Evolutionary conservation across 2,888 invertebrate genomes (phyloP), one percentile per base, ranked within the genome.

Genomic region (Chrysotoxum bicinctum): DNA sequence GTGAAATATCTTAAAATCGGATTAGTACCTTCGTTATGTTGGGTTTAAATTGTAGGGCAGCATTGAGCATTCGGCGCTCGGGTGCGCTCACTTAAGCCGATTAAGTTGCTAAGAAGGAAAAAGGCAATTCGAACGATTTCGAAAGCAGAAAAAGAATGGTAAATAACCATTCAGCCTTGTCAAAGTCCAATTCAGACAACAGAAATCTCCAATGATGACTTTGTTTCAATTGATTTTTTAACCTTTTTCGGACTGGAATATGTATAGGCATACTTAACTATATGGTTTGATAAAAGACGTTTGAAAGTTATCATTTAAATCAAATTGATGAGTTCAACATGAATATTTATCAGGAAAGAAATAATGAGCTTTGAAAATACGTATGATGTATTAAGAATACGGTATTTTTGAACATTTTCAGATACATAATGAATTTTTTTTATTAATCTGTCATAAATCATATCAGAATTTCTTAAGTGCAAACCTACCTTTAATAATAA

Each of bases 11-110:
- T 72, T 54, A 32, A 78, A 83, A 78, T 60, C 82, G 77, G 82
- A 83, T 83, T 83, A 78, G 70, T 81, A 62, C 75, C 80, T 62
- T 48, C 60, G 75, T 52, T 69, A 50, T 76, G 66, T 62, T 52
- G 30, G 40, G 45, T 54, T 54, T 52, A 64, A 74, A 40, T 62
- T 40, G 45, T 32, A 37, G 50, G 32, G 21, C 48, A 32, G 19
- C 21, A 48, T 2, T 14, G n/a, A 26, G 26, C 26, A 26, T 40
- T 52, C 23, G 3, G 8, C 14, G 12, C 50, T 50, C 14, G 14
- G 14, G 23, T 8, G 14, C 14, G 16, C 50, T 50, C 12, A 35
- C 21, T 12, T 73, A 83, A 83, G 73, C 83, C 72, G 83, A 83
- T 78, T 83, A 73, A 30, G 64, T 69, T 62, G 45, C 66, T 72